Conservation (phyloP, 2,888 invertebrate species). For the Oeneis ivallda region DNA sequence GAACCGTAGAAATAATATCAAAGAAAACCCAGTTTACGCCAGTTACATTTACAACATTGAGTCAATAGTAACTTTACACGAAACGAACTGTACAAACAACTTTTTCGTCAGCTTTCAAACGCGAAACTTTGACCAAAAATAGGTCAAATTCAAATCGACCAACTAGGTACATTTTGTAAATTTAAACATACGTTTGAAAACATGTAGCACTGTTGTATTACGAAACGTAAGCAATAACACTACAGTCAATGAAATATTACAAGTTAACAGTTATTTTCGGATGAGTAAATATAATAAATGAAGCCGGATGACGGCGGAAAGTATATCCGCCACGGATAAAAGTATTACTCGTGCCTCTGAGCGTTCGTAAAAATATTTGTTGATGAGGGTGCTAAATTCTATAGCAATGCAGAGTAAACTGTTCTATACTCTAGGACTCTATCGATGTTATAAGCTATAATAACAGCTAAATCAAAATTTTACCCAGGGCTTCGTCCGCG, state of each 20-base stretch:
- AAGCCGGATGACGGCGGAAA: slow-evolving; percentile 8
- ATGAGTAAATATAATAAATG: slow-evolving; percentile 16
- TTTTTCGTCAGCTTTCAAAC: slow-evolving; percentile 7
- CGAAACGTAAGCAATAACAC: not conserved
- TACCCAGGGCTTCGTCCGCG: no score
- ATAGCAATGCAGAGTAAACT: no score
- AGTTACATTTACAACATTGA: not conserved
- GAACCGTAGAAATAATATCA: no score
- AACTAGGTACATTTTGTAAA: not conserved
- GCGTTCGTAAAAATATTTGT: slow-evolving; percentile 11
- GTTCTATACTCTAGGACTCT: no score
- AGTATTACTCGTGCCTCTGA: slow-evolving; percentile 1
- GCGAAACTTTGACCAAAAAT: slow-evolving; percentile 1
- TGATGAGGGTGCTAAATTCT: no score
- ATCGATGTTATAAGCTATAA: no score
- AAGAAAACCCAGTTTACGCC: not conserved
- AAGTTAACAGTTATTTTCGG: slow-evolving; percentile 11
- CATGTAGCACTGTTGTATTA: not conserved
- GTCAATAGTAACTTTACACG: slow-evolving; percentile 7
- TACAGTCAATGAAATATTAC: slow-evolving; percentile 10
- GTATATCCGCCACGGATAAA: slow-evolving; percentile 15
- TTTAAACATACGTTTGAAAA: not conserved
- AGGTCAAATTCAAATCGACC: slow-evolving; percentile 5
- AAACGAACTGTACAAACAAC: not conserved
- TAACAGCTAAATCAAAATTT: no score